Percentiles rank a stretch among this genome's conserved stretches.
Evolutionary conservation across 1,140 invertebrate species (phyloP).

Genomic region (Drosophila yakuba): DNA sequence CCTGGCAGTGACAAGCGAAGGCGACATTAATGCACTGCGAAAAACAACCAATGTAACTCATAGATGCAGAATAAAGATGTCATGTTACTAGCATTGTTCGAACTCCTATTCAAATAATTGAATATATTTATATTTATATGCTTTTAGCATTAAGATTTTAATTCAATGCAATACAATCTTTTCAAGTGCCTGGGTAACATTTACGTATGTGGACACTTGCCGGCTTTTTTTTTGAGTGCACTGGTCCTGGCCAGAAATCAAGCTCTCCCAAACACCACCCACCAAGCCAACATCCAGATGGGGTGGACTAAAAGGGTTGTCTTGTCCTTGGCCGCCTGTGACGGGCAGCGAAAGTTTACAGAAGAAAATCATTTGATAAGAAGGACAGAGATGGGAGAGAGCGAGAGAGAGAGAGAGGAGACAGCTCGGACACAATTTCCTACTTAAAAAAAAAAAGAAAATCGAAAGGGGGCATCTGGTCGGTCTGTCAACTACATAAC

Average conservation of each 20-base stretch:
- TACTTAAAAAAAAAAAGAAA: constrained; percentile 64
- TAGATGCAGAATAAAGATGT: too few relatives aligned
- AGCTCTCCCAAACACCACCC: background rate
- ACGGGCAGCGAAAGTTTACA: constrained; percentile 63
- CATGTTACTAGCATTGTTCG: too few relatives aligned
- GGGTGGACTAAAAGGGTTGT: constrained; percentile 53
- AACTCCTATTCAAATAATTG: too few relatives aligned
- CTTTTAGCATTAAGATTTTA: too few relatives aligned
- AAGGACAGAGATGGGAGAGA: constrained; percentile 2
- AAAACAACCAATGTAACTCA: background rate
- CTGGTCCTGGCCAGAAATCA: constrained; percentile 20
- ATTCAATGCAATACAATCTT: too few relatives aligned
- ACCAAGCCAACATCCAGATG: background rate
- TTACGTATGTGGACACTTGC: too few relatives aligned
- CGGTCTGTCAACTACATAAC: constrained; percentile 74
- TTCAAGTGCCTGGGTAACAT: too few relatives aligned
- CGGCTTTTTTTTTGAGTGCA: background rate
- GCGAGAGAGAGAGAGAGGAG: constrained; percentile 15
- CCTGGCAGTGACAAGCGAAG: constrained; percentile 12
- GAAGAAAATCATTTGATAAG: constrained; percentile 77
- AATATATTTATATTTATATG: too few relatives aligned
- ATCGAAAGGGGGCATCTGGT: constrained; percentile 30
- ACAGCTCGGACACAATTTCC: constrained; percentile 78
- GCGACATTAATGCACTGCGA: constrained; percentile 16
- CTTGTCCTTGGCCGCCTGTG: constrained; percentile 61